Base-by-base conservation (phyloP, 1,140 invertebrate genomes). In the Magallana gigas region DNA sequence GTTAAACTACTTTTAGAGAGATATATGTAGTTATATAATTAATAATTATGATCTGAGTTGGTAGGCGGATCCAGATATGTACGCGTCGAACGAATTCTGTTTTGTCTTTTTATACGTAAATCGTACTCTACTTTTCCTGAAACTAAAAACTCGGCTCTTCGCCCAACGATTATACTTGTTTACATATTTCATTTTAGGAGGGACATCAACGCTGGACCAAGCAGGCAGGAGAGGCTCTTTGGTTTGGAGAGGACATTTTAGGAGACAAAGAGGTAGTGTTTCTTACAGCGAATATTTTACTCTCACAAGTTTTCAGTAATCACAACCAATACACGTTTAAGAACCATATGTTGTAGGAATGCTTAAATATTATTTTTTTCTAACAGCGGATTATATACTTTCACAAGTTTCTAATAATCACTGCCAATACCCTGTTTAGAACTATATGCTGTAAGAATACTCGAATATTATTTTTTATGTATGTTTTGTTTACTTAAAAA, bases 171-270 rank as follows among this genome's bases (percentile, higher is more conserved):
- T 11, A n/a, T 12, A 81, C 8, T 56, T 81, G 29, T 81, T 29
- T 14, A 23, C 8, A 81, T 3, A 81, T 4, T 62, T 11, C 8
- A 48, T 86, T 86, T 86, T 18, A 86, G 85, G 60, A 59, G 18
- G 59, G 82, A 56, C 29, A 82, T 6, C 85, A 86, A 59, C 58
- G 85, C 58, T 86, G 85, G 85, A 86, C 85, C 8, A 86, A 86
- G 36, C 58, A 82, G n/a, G 56, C 85, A n/a, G 82, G 59, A 48
- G 8, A 29, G 57, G 76, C 80, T 23, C 23, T 76, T 29, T 86
- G 85, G 85, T 87, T 87, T 80, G 68, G 11, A 59, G 23, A 84
- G 16, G 86, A 87, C 8, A 87, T 87, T 23, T 60, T 84, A 12
- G 83, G 82, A 18, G 64, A 36, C n/a, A n/a, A 71, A 11, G 86